Evolutionary conservation across 1,140 invertebrate genomes (phyloP).

Genomic region (Melipona quadrifasciata): DNA sequence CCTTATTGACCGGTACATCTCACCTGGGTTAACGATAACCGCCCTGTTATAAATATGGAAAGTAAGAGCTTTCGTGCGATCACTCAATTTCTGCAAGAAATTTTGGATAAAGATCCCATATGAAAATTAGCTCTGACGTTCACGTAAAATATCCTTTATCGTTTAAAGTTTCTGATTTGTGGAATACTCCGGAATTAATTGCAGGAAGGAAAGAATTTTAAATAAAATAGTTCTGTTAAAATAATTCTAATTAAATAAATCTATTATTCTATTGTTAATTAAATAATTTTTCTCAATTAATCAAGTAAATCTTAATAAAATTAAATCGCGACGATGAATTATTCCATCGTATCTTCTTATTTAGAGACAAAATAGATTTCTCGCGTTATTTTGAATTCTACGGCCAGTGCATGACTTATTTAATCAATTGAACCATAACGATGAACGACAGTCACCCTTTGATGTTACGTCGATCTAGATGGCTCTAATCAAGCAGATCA

Average conservation of each 20-base stretch:
- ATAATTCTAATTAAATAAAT: too few species aligned
- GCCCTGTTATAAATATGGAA: constrained; percentile 20
- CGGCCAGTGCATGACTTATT: not conserved
- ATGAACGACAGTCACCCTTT: not conserved
- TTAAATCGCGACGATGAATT: too few species aligned
- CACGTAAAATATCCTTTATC: not conserved
- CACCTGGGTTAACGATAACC: not conserved
- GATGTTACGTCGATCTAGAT: not conserved
- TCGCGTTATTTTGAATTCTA: not conserved
- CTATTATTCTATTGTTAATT: too few species aligned
- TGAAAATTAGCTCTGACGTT: not conserved
- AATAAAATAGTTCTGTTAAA: too few species aligned
- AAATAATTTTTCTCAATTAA: too few species aligned
- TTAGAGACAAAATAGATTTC: not conserved
- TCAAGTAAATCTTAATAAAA: too few species aligned
- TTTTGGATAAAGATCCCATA: not conserved
- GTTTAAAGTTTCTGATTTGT: too few species aligned
- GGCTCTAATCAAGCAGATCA: not conserved
- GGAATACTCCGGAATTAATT: too few species aligned
- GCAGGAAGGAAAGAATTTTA: too few species aligned
- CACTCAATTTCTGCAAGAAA: not conserved
- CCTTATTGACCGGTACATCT: not conserved
- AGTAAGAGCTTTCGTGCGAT: constrained; percentile 12
- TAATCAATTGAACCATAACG: not conserved
- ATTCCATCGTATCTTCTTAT: too few species aligned